Conservation (phyloP, 1,140 invertebrate genomes). For the Temnothorax curvispinosus region DNA sequence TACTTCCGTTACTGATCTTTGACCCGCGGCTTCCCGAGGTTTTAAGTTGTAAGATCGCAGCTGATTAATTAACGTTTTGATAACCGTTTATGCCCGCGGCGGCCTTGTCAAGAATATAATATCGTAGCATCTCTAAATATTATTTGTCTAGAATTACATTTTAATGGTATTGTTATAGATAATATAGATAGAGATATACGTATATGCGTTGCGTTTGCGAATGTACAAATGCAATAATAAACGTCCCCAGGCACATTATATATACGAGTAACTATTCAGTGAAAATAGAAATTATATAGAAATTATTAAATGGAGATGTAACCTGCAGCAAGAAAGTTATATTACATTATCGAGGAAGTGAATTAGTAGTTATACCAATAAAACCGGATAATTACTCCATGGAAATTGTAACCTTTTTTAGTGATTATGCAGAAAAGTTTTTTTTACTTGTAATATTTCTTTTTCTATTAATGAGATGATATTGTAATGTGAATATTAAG, state of each 20-base stretch:
- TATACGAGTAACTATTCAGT: background rate
- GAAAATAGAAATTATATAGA: background rate
- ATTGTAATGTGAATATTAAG: slow-evolving; percentile 24
- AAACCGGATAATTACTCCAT: background rate
- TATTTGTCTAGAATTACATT: background rate
- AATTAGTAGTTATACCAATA: background rate
- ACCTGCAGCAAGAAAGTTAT: background rate
- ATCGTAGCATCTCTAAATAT: background rate
- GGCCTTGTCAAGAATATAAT: background rate
- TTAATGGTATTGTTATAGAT: background rate
- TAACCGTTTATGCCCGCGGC: background rate
- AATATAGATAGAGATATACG: background rate
- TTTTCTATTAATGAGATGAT: background rate
- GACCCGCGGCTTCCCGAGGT: slow-evolving; percentile 7
- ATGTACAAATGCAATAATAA: background rate
- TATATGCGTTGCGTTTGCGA: background rate
- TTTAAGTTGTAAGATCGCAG: slow-evolving; percentile 15
- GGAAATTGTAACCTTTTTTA: slow-evolving; percentile 4
- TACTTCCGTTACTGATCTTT: slow-evolving; percentile 47
- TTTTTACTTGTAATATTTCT: background rate
- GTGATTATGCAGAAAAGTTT: background rate
- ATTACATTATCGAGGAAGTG: background rate
- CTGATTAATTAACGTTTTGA: background rate
- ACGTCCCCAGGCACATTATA: background rate
- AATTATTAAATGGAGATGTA: slow-evolving; percentile 10